phyloP scores from a whole-genome alignment of 2,113 vertebrate genomes.

The Microcebus griseorufus region DNA sequence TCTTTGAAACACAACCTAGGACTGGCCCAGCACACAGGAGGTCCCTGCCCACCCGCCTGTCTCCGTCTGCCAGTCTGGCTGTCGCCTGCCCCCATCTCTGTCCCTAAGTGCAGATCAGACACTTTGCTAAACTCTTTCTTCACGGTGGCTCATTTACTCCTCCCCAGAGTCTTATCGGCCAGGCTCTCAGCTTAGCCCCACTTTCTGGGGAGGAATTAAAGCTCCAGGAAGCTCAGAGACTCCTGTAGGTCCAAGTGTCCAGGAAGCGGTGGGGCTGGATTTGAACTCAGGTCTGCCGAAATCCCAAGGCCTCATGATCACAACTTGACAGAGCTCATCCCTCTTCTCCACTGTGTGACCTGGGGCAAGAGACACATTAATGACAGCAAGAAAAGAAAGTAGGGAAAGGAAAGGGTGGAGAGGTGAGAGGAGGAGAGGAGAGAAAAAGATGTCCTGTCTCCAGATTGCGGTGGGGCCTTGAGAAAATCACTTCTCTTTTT shows the following conservation, averaged over 20 bases:
- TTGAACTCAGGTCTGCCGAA: background rate
- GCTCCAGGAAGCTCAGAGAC: background rate
- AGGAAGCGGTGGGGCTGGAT: background rate
- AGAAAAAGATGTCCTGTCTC: background rate
- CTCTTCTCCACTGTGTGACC: background rate
- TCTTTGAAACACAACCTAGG: background rate
- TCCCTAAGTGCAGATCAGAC: background rate
- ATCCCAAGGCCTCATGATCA: background rate
- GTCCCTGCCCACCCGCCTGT: background rate
- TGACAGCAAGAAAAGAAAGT: background rate
- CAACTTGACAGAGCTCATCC: background rate
- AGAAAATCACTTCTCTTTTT: background rate
- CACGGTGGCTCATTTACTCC: rapidly evolving
- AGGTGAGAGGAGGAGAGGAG: background rate
- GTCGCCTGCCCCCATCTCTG: background rate
- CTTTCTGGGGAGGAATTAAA: background rate
- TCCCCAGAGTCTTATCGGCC: background rate
- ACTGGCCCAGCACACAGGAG: too few relatives aligned
- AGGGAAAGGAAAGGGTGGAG: background rate
- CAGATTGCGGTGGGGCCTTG: background rate
- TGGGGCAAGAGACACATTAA: background rate
- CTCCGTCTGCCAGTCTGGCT: background rate
- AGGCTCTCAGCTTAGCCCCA: background rate
- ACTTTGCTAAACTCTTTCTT: background rate
- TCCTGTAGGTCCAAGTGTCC: rapidly evolving